Conservation (phyloP, 2,888 invertebrate genomes). For the Calameuta pallipes region DNA sequence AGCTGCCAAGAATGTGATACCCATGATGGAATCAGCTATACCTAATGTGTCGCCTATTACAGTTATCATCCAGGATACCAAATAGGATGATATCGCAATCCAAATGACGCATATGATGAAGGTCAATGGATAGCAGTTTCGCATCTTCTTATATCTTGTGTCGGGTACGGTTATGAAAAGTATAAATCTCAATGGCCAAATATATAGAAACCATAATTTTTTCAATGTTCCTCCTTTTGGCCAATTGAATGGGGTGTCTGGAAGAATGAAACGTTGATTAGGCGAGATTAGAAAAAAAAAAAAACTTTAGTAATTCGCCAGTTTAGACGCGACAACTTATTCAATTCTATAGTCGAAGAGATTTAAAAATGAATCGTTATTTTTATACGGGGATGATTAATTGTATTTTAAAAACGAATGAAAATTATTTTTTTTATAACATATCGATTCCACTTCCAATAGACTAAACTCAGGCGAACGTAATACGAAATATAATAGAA, state of each 20-base stretch:
- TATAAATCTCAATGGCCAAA: slow-evolving; percentile 78
- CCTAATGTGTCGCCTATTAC: slow-evolving; percentile 83
- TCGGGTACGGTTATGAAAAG: slow-evolving; percentile 80
- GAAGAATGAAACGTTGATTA: slow-evolving; percentile 20
- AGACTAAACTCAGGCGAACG: no score
- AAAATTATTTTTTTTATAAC: background rate
- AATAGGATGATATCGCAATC: slow-evolving; percentile 86
- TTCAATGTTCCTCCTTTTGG: slow-evolving; percentile 46
- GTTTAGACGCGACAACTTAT: no score
- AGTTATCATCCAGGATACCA: slow-evolving; percentile 93
- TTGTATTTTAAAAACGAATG: slow-evolving; percentile 9
- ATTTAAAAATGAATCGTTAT: slow-evolving; percentile 3
- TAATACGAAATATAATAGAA: background rate
- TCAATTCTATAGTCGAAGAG: background rate
- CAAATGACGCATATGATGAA: slow-evolving; percentile 89
- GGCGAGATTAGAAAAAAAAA: background rate
- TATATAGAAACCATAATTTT: slow-evolving; percentile 75
- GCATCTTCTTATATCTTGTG: slow-evolving; percentile 68
- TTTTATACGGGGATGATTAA: background rate
- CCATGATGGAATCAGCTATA: slow-evolving; percentile 91
- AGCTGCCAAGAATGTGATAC: slow-evolving; percentile 89
- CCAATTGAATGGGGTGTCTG: slow-evolving; percentile 50
- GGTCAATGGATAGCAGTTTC: slow-evolving; percentile 77
- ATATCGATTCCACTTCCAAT: background rate
- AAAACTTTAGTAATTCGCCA: no score